Evolutionary conservation across 92 coral and sea anemone species (phyloP), one percentile per base, ranked within the genome.

Genomic region (Pocillopora grandis): DNA sequence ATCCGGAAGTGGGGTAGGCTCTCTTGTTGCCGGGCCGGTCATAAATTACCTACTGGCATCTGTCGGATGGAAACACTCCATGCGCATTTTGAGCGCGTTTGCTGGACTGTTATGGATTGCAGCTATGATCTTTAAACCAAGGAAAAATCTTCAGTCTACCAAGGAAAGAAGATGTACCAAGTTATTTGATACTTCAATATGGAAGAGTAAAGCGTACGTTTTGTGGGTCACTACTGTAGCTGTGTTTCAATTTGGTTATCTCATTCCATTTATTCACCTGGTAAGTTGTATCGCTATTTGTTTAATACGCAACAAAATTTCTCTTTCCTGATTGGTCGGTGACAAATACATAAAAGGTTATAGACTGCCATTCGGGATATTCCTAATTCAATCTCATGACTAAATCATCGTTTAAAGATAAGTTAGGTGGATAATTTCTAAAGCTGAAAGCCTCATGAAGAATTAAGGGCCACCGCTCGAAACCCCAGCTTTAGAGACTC

Each of bases 1-100:
- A 1, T 94, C 99, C 2, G 99, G 99, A 5, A 89, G 98, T 60
- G 99, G 99, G 0, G 77, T 96, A 4, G 99, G 99, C 13, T 90
- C 98, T 3, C 86, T 96, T 13, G 87, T 92, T 2, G 88, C 98
- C 14, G 94, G 92, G 7, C 99, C 99, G 11, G 98, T 90, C n/a
- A 96, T 96, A 11, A 95, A 94, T 85, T 89, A 87, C 57, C 84
- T 96, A 60, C 71, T 96, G 12, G 67, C 78, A 62, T 78, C 91
- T 2, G 75, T 80, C 58, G 99, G 99, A 31, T 96, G 99, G 99
- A 87, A 95, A 59, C 89, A 85, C 71, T 94, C 94, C 5, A 92
- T 96, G 94, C 90, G 99, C 48, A 86, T 94, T 60, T 75, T 96
- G 56, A 92, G 99, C 72, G 99, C 91, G 9, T 75, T 85, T 37